Evolutionary conservation across 1,140 invertebrate genomes (phyloP), one percentile per base, ranked within the genome.

Genomic region (Drosophila kanapiae): DNA sequence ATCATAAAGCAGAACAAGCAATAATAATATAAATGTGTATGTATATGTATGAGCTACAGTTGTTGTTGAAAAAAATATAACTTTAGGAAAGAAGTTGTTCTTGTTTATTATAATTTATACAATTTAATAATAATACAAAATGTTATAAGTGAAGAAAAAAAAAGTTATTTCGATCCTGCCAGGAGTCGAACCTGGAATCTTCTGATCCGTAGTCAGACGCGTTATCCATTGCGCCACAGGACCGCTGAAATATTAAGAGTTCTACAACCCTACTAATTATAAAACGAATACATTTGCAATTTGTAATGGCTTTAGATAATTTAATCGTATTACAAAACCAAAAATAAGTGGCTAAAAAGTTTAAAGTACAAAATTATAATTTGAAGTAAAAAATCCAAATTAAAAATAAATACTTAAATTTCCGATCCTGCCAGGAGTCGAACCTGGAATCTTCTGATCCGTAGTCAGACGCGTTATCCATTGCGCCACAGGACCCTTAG

Each of bases 401-500:
- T n/a, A n/a, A n/a, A n/a, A n/a, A n/a, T n/a, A n/a, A n/a, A n/a
- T n/a, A n/a, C n/a, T n/a, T n/a, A n/a, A n/a, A n/a, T n/a, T n/a
- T 9, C 14, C 94, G 94, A 95, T 94, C 94, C 94, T 94, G 95
- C 94, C 94, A 95, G 95, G 95, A 95, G 94, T 95, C 94, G 95
- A 95, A 95, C 95, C 95, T 95, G 94, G 94, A 95, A 95, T 95
- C 94, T 95, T 95, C 94, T 95, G 95, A 95, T 95, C 95, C 94
- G 95, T 95, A 95, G 95, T 95, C 95, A 93, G 94, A 95, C 95
- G 95, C 95, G 95, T 95, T 95, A 95, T 95, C 95, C 95, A 94
- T 95, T 95, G 95, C 95, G 94, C 95, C 95, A 95, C 95, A 94
- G 93, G 94, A 94, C 94, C 94, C n/a, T n/a, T n/a, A n/a, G n/a